phyloP scores from a whole-genome alignment of 37 sponge, comb jelly and placozoan genomes.

The Halisarca cf. caerulea region DNA sequence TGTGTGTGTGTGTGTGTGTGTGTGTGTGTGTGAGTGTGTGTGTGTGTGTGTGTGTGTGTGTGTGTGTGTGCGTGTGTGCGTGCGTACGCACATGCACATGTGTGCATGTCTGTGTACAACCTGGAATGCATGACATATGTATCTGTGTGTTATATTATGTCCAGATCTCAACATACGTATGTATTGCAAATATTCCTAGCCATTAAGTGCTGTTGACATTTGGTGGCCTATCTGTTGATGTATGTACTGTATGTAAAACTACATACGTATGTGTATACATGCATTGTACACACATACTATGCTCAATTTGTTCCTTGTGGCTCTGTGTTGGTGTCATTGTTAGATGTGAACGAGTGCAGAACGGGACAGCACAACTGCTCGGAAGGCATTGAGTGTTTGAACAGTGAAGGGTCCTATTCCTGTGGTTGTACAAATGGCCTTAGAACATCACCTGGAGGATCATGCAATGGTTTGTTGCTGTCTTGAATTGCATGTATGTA shows the following conservation, averaged over 20 bases:
- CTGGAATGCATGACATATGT: no score
- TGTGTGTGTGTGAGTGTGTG: no score
- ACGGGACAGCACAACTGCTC: background rate
- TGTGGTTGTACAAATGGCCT: slow-evolving; percentile 6
- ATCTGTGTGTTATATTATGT: no score
- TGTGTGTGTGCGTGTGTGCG: background rate
- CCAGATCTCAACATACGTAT: no score
- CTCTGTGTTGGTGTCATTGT: background rate
- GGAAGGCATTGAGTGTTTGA: background rate
- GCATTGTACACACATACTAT: background rate
- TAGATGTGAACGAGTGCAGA: background rate
- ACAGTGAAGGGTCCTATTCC: slow-evolving; percentile 19
- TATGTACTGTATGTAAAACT: background rate
- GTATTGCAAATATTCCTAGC: no score
- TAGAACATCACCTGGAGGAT: background rate
- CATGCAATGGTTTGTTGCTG: background rate
- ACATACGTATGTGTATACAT: background rate
- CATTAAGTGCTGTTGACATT: no score
- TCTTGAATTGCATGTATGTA: no score
- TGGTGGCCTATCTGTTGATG: background rate
- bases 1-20: background rate
- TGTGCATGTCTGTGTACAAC: background rate
- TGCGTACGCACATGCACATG: background rate
- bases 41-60: background rate
- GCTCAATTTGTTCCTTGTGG: background rate